These are phyloP conservation scores for Brachylomia viminalis DNA, from an alignment of 2,888 invertebrate genomes.

Conservation along the genomic window DNA sequence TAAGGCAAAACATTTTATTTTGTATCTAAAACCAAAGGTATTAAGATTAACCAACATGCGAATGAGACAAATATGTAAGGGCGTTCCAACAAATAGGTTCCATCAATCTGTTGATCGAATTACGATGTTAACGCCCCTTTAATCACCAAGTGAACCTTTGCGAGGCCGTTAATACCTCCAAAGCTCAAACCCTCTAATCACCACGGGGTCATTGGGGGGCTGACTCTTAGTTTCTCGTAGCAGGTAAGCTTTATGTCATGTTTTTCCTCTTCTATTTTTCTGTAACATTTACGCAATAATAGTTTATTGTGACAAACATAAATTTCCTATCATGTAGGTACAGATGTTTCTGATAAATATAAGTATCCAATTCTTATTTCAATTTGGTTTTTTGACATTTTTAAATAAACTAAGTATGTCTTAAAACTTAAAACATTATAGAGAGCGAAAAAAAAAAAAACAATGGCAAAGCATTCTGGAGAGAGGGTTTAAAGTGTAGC, in stretches of 20 bases:
- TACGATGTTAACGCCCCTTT: conserved; percentile 73
- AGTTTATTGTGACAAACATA: not conserved
- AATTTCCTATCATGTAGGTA: not conserved
- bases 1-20: not conserved
- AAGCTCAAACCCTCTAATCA: conserved; percentile 69
- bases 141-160: conserved; percentile 72
- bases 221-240: conserved; percentile 37
- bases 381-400: not conserved
- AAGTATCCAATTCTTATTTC: not conserved
- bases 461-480: conserved; percentile 56
- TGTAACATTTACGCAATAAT: conserved; percentile 1
- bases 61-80: conserved; percentile 63
- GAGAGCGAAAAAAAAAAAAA: conserved; percentile 39
- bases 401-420: not conserved
- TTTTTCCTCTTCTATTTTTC: conserved; percentile 25
- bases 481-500: conserved; percentile 68
- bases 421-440: not conserved
- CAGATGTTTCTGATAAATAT: not conserved
- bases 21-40: conserved; percentile 12
- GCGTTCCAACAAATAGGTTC: conserved; percentile 67
- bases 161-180: conserved; percentile 68
- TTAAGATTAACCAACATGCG: conserved; percentile 46
- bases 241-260: conserved; percentile 23
- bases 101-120: conserved; percentile 73
- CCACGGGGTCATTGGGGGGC: conserved; percentile 57